phyloP scores from a whole-genome alignment of 2,113 vertebrate genomes.

The Erpornis zantholeuca region DNA sequence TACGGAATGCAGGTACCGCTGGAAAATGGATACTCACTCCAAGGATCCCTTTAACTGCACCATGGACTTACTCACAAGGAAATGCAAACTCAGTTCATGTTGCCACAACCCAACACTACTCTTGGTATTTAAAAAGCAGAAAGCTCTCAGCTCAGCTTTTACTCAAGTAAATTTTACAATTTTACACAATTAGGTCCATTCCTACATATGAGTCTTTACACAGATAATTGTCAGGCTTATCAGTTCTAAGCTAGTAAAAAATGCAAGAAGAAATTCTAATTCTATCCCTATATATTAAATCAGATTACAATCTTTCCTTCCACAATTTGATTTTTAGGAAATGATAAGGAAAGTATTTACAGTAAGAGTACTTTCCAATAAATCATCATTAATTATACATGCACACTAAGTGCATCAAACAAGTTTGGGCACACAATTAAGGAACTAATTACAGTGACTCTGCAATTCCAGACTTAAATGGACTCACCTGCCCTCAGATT shows the following conservation, averaged over 20 bases:
- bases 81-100: not conserved
- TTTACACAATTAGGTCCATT: not conserved
- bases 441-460: slow-evolving; percentile 56
- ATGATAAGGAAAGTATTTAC: slow-evolving; percentile 11
- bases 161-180: not conserved
- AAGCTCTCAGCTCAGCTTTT: not conserved
- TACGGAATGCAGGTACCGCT: not conserved
- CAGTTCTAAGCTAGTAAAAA: not conserved
- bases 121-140: not conserved
- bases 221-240: not conserved
- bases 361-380: slow-evolving; percentile 40
- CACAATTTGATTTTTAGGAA: slow-evolving; percentile 35
- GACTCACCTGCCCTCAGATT: not conserved
- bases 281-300: not conserved
- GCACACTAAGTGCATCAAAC: not conserved
- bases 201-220: not conserved
- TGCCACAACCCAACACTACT: not conserved
- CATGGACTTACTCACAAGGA: fast-evolving
- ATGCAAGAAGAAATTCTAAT: not conserved
- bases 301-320: slow-evolving; percentile 1
- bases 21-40: not conserved
- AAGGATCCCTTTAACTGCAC: not conserved
- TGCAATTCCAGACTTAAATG: slow-evolving; percentile 23
- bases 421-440: slow-evolving; percentile 53
- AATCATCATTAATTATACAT: slow-evolving; percentile 62